Evolutionary conservation across 2,113 vertebrate species (phyloP), one percentile per base, ranked within the genome.

Genomic region (Pygoscelis antarcticus): DNA sequence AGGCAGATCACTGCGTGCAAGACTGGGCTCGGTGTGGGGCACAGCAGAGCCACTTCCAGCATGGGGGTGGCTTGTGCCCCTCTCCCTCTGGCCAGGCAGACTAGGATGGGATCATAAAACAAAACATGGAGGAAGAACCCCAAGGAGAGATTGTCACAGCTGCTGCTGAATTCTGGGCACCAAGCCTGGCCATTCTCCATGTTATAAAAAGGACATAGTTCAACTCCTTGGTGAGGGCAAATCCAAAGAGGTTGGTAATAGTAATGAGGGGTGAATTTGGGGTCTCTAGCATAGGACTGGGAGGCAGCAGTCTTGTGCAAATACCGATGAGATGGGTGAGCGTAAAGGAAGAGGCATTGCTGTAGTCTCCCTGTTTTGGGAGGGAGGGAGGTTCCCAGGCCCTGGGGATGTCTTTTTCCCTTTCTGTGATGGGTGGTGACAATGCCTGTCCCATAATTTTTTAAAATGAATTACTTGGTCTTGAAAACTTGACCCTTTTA

Each of bases 371-470:
- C 15, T 51, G 16, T 42, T 70, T 46, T 58, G 42, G 11, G 30
- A 78, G 19, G 25, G 5, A 94, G 40, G 27, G 29, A 72, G 3
- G 51, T 11, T 94, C 34, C 38, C n/a, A 66, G 57, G 16, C 18
- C 4, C 23, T 75, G 44, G 14, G 9, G 52, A 52, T 65, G 29
- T 34, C 55, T 84, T 71, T 30, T 47, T 6, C 30, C 11, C 38
- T 64, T 30, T 61, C 42, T 89, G 26, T 30, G 57, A 57, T 4
- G 44, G 8, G 7, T 6, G 6, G 6, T 70, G 60, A 57, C 2
- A 16, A 54, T 0, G 0, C 5, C 2, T 49, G 38, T 30, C 29
- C 23, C 23, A 16, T 38, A 13, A 22, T 36, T 34, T 65, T 38
- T 47, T 11, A 4, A 47, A 71, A 66, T 26, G 0, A 22, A 68